These are phyloP conservation scores for Oligia fasciuncula DNA, from an alignment of 2,888 invertebrate genomes.

Conservation along the genomic window DNA sequence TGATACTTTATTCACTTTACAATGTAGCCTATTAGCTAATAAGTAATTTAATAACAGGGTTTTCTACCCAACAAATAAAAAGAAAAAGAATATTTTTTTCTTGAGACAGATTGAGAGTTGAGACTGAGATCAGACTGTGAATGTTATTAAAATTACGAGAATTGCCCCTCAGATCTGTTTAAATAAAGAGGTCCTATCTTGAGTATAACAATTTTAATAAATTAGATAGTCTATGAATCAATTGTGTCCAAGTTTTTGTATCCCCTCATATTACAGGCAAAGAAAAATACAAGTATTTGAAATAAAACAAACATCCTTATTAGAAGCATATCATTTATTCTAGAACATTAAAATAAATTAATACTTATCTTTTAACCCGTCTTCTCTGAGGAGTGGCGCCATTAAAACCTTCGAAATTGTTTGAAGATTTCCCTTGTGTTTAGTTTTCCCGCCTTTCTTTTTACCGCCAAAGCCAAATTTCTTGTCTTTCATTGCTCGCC, in stretches of 20 bases:
- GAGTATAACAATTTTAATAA: not conserved
- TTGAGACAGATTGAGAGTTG: no score
- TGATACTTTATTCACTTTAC: no score
- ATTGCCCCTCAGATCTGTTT: no score
- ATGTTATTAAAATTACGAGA: no score
- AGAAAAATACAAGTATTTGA: not conserved
- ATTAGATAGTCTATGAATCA: not conserved
- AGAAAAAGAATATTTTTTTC: no score
- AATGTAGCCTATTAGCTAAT: no score
- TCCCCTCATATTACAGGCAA: not conserved
- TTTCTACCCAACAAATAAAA: no score
- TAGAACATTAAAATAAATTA: slow-evolving; percentile 39
- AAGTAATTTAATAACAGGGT: no score
- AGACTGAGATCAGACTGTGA: no score
- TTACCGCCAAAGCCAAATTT: slow-evolving; percentile 98
- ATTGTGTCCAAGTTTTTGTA: no score
- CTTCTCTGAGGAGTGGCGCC: slow-evolving; percentile 81
- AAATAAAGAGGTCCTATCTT: no score
- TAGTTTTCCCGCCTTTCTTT: no score
- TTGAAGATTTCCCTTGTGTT: slow-evolving; percentile 96
- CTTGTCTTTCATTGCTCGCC: slow-evolving; percentile 93
- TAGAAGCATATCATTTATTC: slow-evolving; percentile 49
- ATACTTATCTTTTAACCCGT: slow-evolving; percentile 77
- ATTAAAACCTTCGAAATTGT: slow-evolving; percentile 91
- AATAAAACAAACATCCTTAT: slow-evolving; percentile 34